A percentile compares a stretch with the other conserved stretches of the same genome.
Evolutionary conservation across 2,888 invertebrate genomes (phyloP).

Genomic region (Hanleya hanleyi): DNA sequence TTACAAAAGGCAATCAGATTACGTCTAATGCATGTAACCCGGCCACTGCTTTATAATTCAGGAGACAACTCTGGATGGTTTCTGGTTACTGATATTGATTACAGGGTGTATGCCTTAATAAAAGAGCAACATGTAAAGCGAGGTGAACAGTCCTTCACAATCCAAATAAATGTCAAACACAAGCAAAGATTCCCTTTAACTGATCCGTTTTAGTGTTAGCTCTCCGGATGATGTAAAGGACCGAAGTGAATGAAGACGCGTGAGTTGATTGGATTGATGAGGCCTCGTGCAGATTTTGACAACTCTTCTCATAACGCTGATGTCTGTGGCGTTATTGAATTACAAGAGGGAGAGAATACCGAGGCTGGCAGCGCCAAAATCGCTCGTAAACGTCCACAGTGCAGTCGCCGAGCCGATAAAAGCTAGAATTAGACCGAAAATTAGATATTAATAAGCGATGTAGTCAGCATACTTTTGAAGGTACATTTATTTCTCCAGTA

Average conservation of each 20-base stretch:
- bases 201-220: neutral
- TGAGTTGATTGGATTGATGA: conserved; percentile 6
- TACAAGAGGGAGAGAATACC: neutral
- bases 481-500: neutral
- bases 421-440: conserved; percentile 1
- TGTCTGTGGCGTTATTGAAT: neutral
- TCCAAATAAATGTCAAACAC: neutral
- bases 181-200: neutral
- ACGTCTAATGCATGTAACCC: no score
- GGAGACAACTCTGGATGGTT: no score
- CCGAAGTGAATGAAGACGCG: neutral
- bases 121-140: neutral
- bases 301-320: neutral
- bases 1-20: no score
- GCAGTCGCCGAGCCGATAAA: conserved; percentile 1
- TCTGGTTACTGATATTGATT: no score
- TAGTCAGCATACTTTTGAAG: conserved; percentile 2
- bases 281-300: neutral
- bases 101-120: no score
- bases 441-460: conserved; percentile 3
- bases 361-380: neutral
- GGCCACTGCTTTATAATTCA: no score
- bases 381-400: neutral
- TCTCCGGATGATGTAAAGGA: neutral
- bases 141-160: neutral